Evolutionary conservation across 2,888 invertebrate species (phyloP).

Genomic region (Ophion slaviceki): DNA sequence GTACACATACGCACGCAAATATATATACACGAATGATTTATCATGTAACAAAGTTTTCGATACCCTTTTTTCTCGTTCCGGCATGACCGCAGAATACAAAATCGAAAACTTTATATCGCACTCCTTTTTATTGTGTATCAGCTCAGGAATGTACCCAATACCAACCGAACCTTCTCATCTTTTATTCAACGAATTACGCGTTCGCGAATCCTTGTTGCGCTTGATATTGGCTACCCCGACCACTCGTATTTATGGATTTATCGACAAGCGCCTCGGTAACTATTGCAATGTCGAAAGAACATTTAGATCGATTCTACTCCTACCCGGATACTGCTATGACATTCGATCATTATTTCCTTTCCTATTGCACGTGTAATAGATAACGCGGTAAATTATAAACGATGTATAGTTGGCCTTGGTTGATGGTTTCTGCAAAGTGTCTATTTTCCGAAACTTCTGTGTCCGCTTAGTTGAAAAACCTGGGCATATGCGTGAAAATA

Average conservation of each 20-base stretch:
- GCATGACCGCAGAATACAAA: not conserved
- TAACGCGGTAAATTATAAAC: not conserved
- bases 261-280: not conserved
- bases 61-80: not conserved
- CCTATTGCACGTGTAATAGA: not conserved
- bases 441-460: not conserved
- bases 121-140: not conserved
- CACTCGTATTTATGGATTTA: conserved; percentile 3
- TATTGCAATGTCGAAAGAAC: not conserved
- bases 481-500: no score
- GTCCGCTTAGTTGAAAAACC: no score
- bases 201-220: not conserved
- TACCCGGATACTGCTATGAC: not conserved
- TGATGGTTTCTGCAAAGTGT: not conserved
- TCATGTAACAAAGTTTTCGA: conserved; percentile 18
- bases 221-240: not conserved
- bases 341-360: not conserved
- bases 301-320: conserved; percentile 9
- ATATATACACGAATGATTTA: not conserved
- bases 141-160: not conserved
- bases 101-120: not conserved
- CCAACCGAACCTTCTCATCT: conserved; percentile 15
- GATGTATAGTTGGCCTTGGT: not conserved
- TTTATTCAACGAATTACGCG: conserved; percentile 36
- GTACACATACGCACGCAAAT: not conserved